These are phyloP conservation scores for Macquaria australasica DNA, from an alignment of 2,113 vertebrate species.

Conservation along the genomic window DNA sequence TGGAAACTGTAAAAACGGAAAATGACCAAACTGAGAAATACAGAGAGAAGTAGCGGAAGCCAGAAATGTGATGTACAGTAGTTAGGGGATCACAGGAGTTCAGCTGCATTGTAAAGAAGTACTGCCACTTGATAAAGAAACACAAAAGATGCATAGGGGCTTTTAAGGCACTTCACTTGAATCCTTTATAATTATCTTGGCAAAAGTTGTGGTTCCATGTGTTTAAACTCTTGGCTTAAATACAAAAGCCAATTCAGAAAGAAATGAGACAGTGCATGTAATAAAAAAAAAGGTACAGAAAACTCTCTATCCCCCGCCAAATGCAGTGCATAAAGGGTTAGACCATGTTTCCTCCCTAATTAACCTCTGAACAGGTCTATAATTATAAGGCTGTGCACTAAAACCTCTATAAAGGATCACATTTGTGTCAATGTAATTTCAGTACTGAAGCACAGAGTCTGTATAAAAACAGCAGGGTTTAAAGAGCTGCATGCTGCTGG, in stretches of 20 bases:
- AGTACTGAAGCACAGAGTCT: not conserved
- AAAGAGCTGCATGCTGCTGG: conserved; percentile 16
- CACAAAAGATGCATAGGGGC: not conserved
- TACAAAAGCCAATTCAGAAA: not conserved
- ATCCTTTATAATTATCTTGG: not conserved
- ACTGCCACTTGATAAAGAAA: not conserved
- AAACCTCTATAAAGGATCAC: conserved; percentile 21
- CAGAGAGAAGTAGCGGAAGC: not conserved
- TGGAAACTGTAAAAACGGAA: not conserved
- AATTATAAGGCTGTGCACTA: conserved; percentile 15
- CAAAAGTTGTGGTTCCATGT: not conserved
- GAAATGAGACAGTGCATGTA: not conserved
- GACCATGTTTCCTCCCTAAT: conserved; percentile 1
- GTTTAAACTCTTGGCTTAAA: not conserved
- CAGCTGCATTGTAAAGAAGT: not conserved
- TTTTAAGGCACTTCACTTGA: not conserved
- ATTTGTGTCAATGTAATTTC: conserved; percentile 33
- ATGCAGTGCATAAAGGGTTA: not conserved
- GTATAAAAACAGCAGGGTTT: conserved; percentile 30
- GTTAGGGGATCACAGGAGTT: not conserved
- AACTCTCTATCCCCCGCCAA: not conserved
- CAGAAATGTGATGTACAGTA: not conserved
- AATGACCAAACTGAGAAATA: not conserved
- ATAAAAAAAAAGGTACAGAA: not conserved
- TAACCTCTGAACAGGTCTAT: conserved; percentile 10